These are phyloP conservation scores for Plectrocnemia conspersa DNA, from an alignment of 1,140 invertebrate species.

Conservation along the genomic window DNA sequence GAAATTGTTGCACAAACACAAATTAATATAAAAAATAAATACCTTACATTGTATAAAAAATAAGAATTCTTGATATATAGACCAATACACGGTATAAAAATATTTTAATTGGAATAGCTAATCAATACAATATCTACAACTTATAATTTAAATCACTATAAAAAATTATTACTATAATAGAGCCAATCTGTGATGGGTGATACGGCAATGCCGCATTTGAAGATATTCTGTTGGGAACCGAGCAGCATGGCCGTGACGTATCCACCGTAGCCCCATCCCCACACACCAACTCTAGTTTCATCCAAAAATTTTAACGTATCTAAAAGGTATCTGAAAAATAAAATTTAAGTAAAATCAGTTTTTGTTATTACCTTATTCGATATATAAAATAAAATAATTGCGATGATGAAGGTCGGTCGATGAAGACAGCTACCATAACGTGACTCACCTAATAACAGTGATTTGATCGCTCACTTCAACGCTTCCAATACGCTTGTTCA, in stretches of 20 bases:
- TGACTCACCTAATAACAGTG: slow-evolving; percentile 67
- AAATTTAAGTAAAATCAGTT: slow-evolving; percentile 14
- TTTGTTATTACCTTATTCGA: background rate
- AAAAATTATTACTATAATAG: slow-evolving; percentile 93
- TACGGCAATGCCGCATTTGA: slow-evolving; percentile 88
- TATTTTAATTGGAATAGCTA: no score
- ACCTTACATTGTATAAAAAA: no score
- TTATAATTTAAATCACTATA: no score
- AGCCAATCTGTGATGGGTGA: slow-evolving; percentile 93
- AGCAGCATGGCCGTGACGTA: slow-evolving; percentile 87
- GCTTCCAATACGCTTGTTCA: slow-evolving; percentile 76
- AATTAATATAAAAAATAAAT: no score
- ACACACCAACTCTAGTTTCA: slow-evolving; percentile 79
- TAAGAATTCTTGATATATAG: no score
- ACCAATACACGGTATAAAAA: no score
- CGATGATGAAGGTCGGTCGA: no score
- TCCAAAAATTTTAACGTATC: slow-evolving; percentile 81
- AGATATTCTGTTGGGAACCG: slow-evolving; percentile 76
- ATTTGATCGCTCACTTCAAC: slow-evolving; percentile 87
- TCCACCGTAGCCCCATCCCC: slow-evolving; percentile 97
- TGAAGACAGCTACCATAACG: no score
- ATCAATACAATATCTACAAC: no score
- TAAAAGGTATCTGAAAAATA: slow-evolving; percentile 66
- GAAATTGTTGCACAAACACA: no score
- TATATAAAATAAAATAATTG: background rate